Evolutionary conservation across 2,113 vertebrate species (phyloP), one percentile per base, ranked within the genome.

Genomic region (Leucopsar rothschildi): DNA sequence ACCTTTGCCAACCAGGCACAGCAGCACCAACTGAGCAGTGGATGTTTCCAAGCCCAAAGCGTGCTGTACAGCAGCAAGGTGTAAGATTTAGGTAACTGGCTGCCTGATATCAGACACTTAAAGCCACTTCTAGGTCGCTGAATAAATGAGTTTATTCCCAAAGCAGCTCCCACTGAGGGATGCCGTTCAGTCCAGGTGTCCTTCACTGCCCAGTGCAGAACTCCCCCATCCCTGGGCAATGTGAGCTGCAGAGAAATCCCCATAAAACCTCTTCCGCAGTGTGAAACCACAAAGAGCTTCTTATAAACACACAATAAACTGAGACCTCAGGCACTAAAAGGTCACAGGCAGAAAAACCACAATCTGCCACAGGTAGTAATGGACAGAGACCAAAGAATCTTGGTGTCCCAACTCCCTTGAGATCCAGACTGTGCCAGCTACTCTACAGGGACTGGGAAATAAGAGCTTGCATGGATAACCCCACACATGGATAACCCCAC

Each of bases 81-180:
- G 50, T 55, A 44, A 91, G 56, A 50, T 71, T 93, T 45, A 70
- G 42, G 29, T 78, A 70, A 83, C 49, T 10, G 11, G 35, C n/a
- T 78, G 86, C 35, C 86, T 81, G 64, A 31, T 75, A 55, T 18
- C 29, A 63, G 52, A 55, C 33, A 45, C 20, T 52, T 77, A 49
- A 80, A 80, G 31, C 31, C 1, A 0, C 52, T 29, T 22, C 60
- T 21, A 61, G n/a, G 45, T 27, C 0, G 0, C 44, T 39, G 81
- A 70, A 75, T 42, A 70, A 84, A 49, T 1, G 4, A 37, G 4
- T 61, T 82, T 11, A 49, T 63, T 87, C 70, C 61, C 82, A 81
- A 78, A 53, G 6, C 35, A 82, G 88, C 66, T 76, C 40, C 59
- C 8, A 1, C 27, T 53, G 68, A 82, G 33, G 33, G 52, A 61